phyloP scores from a whole-genome alignment of 2,888 invertebrate species.

The Drosophila nigricruria region DNA sequence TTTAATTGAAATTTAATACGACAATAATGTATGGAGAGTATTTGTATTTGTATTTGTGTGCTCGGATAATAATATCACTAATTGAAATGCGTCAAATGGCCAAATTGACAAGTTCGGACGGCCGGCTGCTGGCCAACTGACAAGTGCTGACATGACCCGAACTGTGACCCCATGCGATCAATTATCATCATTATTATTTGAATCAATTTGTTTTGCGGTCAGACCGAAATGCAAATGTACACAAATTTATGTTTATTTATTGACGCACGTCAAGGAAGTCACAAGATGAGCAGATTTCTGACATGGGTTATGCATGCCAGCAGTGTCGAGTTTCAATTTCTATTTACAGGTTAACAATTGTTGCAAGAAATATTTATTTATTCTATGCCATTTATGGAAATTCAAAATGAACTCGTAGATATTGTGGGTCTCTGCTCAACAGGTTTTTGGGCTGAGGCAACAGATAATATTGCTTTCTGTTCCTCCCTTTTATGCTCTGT shows the following conservation, averaged over 20 bases:
- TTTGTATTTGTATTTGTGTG: slow-evolving; percentile 2
- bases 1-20: slow-evolving; percentile 54
- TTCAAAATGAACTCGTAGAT: not conserved
- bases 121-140: slow-evolving; percentile 17
- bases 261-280: slow-evolving; percentile 9
- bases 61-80: slow-evolving; percentile 27
- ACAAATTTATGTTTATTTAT: slow-evolving; percentile 43
- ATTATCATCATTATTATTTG: slow-evolving; percentile 40
- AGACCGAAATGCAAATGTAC: slow-evolving; percentile 4
- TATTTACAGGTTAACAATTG: not conserved
- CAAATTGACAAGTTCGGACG: slow-evolving; percentile 15
- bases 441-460: not conserved
- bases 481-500: not conserved
- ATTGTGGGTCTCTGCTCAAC: not conserved
- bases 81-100: slow-evolving; percentile 42
- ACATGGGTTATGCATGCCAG: not conserved
- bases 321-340: not conserved
- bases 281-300: not conserved
- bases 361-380: not conserved
- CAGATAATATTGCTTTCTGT: not conserved
- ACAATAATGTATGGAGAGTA: slow-evolving; percentile 11
- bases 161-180: slow-evolving; percentile 4
- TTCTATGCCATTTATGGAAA: slow-evolving; percentile 1
- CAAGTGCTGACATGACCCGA: slow-evolving; percentile 29
- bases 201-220: slow-evolving; percentile 36